Percentiles rank a stretch among this genome's conserved stretches.
Conservation (phyloP, 2,113 vertebrate genomes). For the Plecturocebus donacophilus region DNA sequence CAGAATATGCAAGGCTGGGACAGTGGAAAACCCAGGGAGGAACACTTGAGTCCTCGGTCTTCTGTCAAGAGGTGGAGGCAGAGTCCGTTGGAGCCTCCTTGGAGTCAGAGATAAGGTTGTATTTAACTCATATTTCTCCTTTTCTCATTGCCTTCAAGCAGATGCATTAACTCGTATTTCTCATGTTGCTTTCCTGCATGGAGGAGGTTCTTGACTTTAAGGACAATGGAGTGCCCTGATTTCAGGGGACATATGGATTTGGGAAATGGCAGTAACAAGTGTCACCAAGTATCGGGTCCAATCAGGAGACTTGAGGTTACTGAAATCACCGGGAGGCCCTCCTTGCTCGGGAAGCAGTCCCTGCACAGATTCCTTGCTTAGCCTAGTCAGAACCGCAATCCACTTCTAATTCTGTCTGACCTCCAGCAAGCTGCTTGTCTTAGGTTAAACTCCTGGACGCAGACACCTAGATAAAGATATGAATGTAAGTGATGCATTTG, state of each 20-base stretch:
- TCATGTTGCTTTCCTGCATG: background rate
- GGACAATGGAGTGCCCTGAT: background rate
- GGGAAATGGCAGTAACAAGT: background rate
- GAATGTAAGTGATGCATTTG: background rate
- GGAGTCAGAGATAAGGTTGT: background rate
- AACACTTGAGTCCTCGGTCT: background rate
- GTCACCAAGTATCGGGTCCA: background rate
- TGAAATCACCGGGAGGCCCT: background rate
- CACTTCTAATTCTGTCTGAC: fast-evolving
- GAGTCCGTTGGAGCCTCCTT: background rate
- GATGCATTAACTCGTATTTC: background rate
- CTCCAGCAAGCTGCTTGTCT: background rate
- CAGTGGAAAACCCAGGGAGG: fast-evolving
- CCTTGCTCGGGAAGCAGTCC: background rate
- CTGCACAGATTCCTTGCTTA: background rate
- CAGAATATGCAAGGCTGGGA: fast-evolving
- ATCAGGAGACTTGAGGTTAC: background rate
- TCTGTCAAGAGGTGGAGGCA: background rate
- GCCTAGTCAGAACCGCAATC: background rate
- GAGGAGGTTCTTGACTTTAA: background rate
- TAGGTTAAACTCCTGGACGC: background rate
- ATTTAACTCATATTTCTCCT: background rate
- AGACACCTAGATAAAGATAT: background rate
- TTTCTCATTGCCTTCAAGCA: no score
- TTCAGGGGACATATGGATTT: background rate